phyloP scores from a whole-genome alignment of 1,140 invertebrate genomes.

The Microplitis mediator region DNA sequence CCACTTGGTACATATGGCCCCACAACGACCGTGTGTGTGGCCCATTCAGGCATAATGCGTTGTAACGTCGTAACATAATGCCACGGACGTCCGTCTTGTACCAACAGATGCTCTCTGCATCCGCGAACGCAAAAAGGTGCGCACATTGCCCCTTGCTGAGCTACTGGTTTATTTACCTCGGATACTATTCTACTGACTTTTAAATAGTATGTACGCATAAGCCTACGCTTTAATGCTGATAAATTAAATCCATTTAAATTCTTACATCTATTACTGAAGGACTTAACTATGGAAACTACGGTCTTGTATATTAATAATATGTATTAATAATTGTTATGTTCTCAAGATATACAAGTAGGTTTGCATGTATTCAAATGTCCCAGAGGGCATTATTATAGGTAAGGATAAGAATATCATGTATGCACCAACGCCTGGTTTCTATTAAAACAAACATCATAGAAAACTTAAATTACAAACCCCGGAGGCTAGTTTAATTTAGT shows the following conservation, averaged over 20 bases:
- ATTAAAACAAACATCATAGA: constrained; percentile 27
- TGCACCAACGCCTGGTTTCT: constrained; percentile 26
- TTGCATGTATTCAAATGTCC: neutral
- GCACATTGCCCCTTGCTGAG: constrained; percentile 20
- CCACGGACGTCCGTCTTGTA: constrained; percentile 47
- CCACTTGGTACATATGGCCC: neutral
- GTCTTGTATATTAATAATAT: too few relatives aligned
- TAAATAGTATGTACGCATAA: neutral
- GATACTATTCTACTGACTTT: neutral
- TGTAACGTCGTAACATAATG: constrained; percentile 45
- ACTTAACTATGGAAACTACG: too few relatives aligned
- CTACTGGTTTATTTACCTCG: neutral
- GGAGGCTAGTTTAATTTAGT: constrained; percentile 27
- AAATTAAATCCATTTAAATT: neutral
- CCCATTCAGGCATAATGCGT: constrained; percentile 33
- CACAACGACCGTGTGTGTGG: constrained; percentile 29
- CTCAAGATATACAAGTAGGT: neutral
- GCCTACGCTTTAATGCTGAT: neutral
- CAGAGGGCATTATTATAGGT: constrained; percentile 27
- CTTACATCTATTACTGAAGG: too few relatives aligned
- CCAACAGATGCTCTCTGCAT: constrained; percentile 50
- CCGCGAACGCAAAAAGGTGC: constrained; percentile 39
- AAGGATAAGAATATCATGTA: constrained; percentile 4
- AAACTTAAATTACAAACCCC: constrained; percentile 29
- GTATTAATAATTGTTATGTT: too few relatives aligned